These are phyloP conservation scores for Microvelia longipes DNA, from an alignment of 1,140 invertebrate genomes.

Conservation along the genomic window DNA sequence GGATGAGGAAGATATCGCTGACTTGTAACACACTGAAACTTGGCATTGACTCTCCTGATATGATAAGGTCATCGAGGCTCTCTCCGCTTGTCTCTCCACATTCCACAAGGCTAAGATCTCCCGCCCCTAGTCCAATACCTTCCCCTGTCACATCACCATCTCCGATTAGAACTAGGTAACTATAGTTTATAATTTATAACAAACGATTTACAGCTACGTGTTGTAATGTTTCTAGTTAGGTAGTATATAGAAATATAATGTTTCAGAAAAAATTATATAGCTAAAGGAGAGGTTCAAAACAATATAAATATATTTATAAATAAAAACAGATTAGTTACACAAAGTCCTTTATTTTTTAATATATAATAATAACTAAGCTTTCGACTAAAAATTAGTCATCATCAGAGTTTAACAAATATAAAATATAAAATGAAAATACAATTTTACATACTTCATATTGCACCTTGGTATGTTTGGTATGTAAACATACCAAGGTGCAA, in stretches of 20 bases:
- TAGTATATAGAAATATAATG: background rate
- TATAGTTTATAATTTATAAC: background rate
- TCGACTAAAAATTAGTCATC: no score
- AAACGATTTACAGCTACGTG: background rate
- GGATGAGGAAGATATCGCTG: slow-evolving; percentile 44
- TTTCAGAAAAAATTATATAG: background rate
- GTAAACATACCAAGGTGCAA: no score
- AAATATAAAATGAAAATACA: no score
- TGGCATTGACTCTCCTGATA: slow-evolving; percentile 20
- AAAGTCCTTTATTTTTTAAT: background rate
- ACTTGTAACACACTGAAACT: slow-evolving; percentile 32
- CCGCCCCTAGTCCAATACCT: slow-evolving; percentile 47
- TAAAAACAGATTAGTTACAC: no score
- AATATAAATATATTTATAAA: no score
- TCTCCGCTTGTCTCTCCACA: slow-evolving; percentile 17
- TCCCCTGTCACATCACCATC: slow-evolving; percentile 50
- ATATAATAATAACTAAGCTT: background rate
- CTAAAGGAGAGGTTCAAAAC: background rate
- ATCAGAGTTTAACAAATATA: no score
- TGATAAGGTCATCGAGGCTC: background rate
- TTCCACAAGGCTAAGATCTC: slow-evolving; percentile 40
- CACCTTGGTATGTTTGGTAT: background rate
- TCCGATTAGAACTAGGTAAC: slow-evolving; percentile 21
- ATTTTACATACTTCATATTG: no score
- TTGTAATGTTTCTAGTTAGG: background rate